These are phyloP conservation scores for Campoplex capitator DNA, from an alignment of 2,888 invertebrate species.

Conservation along the genomic window DNA sequence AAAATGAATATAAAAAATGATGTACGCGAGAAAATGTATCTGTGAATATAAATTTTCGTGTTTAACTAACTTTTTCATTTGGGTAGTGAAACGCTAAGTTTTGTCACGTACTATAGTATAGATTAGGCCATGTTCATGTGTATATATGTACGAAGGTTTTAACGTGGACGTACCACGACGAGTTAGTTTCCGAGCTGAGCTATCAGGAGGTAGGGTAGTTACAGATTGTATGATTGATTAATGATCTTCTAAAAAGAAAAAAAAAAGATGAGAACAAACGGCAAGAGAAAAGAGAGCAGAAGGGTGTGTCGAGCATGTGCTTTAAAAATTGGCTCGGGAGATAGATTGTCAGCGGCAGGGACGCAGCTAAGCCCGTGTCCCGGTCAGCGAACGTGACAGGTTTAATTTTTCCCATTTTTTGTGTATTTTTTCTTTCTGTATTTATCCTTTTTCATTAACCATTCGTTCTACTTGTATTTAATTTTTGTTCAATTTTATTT, in stretches of 20 bases:
- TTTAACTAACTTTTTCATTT: conserved; percentile 5
- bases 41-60: neutral
- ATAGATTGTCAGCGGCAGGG: conserved; percentile 64
- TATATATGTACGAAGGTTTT: conserved; percentile 25
- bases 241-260: neutral
- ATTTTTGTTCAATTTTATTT: neutral
- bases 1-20: conserved; percentile 7
- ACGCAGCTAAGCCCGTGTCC: conserved; percentile 39
- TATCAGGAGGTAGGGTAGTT: conserved; percentile 6
- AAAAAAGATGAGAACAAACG: neutral
- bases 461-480: conserved; percentile 24
- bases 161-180: conserved; percentile 11
- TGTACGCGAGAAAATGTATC: neutral
- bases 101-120: neutral
- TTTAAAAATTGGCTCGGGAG: conserved; percentile 60
- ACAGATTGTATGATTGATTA: neutral
- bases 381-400: conserved; percentile 42
- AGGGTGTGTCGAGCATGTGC: conserved; percentile 13
- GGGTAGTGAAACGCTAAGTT: neutral
- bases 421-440: no score
- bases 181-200: neutral
- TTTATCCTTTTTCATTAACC: conserved; percentile 18
- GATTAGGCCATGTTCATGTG: conserved; percentile 54
- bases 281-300: neutral
- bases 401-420: conserved; percentile 11